Percentiles rank a stretch among this genome's conserved stretches.
Evolutionary conservation across 2,888 invertebrate species (phyloP).

Genomic region (Biston betularia): DNA sequence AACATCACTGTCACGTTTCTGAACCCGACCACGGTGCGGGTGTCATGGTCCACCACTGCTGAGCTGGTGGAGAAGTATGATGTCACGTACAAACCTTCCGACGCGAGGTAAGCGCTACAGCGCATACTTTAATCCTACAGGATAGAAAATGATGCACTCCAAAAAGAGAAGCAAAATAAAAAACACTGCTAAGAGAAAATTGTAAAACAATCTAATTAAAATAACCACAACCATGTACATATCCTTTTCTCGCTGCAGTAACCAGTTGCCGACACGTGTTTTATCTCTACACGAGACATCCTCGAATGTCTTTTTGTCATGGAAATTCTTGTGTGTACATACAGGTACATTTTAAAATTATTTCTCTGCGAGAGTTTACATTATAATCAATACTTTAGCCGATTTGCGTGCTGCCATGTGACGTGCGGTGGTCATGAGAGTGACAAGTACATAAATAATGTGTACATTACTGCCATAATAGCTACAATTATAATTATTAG

Average conservation of each 20-base stretch:
- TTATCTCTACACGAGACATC: too few relatives aligned
- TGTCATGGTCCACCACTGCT: conserved; percentile 94
- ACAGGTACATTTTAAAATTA: too few relatives aligned
- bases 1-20: conserved; percentile 96
- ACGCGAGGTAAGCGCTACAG: conserved; percentile 91
- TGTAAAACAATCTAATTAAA: background rate
- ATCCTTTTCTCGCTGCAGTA: too few relatives aligned
- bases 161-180: background rate
- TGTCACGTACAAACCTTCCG: conserved; percentile 95
- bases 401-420: too few relatives aligned
- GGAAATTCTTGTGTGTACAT: too few relatives aligned
- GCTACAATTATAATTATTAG: background rate
- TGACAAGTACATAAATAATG: background rate
- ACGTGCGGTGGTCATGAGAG: background rate
- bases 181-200: background rate
- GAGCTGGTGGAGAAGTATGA: conserved; percentile 95
- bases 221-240: background rate
- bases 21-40: conserved; percentile 93
- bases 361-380: too few relatives aligned
- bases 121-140: conserved; percentile 36
- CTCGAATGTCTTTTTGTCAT: too few relatives aligned
- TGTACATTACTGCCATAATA: background rate
- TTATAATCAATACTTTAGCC: too few relatives aligned
- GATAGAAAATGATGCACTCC: background rate
- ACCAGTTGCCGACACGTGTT: too few relatives aligned